phyloP scores from a whole-genome alignment of 2,888 invertebrate species.

The Nasonia oneida region DNA sequence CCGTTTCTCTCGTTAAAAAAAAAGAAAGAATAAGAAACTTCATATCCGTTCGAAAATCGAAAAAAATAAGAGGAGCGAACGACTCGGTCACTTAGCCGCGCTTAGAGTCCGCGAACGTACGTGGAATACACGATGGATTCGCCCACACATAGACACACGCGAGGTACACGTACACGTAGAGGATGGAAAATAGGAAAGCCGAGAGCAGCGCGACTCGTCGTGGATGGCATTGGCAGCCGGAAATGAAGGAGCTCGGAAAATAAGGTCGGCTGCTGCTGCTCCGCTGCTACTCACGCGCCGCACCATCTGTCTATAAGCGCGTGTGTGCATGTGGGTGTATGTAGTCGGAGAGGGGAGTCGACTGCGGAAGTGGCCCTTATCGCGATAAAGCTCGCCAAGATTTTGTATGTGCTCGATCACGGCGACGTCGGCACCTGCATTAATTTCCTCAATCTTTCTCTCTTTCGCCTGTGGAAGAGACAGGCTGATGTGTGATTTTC shows the following conservation, averaged over 20 bases:
- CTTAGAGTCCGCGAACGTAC: background rate
- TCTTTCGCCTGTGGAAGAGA: background rate
- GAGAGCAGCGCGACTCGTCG: conserved; percentile 5
- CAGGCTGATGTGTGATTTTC: background rate
- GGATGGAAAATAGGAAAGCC: conserved; percentile 40
- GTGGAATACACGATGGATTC: background rate
- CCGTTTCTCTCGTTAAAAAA: background rate
- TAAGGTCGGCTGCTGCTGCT: conserved; percentile 53
- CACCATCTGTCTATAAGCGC: background rate
- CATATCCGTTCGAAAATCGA: background rate
- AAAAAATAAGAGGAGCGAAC: background rate
- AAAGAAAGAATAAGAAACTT: background rate
- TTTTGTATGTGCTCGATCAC: conserved; percentile 38
- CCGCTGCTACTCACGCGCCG: background rate
- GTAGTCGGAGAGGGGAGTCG: background rate
- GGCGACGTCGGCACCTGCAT: conserved; percentile 29
- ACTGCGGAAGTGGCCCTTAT: conserved; percentile 54
- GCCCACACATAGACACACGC: background rate
- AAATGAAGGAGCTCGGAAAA: conserved; percentile 60
- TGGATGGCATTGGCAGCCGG: conserved; percentile 59
- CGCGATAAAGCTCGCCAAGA: conserved; percentile 52
- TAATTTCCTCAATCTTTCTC: conserved; percentile 53
- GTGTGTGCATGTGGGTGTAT: background rate
- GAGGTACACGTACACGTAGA: background rate
- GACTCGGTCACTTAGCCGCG: background rate